These are phyloP conservation scores for Stegophylla sp. DNA, from an alignment of 2,888 invertebrate species.

Conservation along the genomic window DNA sequence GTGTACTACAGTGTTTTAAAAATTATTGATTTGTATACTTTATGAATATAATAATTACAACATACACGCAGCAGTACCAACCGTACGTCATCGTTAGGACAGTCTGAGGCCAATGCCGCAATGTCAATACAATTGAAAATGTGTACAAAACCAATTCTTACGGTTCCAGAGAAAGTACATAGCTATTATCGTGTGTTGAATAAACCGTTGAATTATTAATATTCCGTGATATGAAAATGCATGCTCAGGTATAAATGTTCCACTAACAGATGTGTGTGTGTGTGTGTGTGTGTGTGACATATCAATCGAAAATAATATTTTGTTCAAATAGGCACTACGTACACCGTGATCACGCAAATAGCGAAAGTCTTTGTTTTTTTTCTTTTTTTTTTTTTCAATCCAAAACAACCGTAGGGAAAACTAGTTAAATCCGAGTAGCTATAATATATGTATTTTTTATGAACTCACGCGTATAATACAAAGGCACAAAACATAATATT, in stretches of 20 bases:
- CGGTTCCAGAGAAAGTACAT: slow-evolving; percentile 29
- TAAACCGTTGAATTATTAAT: slow-evolving; percentile 54
- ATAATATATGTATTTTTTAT: not conserved
- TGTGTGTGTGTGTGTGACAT: slow-evolving; percentile 4
- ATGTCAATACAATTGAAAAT: slow-evolving; percentile 27
- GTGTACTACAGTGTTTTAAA: slow-evolving; percentile 8
- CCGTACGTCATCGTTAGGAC: slow-evolving; percentile 24
- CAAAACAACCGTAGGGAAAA: not conserved
- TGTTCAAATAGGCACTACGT: not conserved
- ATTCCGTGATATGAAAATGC: slow-evolving; percentile 48
- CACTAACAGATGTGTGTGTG: not conserved
- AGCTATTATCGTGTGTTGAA: not conserved
- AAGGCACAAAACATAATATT: not conserved
- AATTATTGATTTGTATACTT: slow-evolving; percentile 14
- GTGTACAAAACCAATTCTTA: slow-evolving; percentile 39
- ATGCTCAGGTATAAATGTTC: not conserved
- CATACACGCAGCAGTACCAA: not conserved
- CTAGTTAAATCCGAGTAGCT: not conserved
- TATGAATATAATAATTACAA: slow-evolving; percentile 8
- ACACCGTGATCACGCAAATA: not conserved
- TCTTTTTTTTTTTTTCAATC: not conserved
- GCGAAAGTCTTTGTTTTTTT: slow-evolving; percentile 31
- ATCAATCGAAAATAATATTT: slow-evolving; percentile 51
- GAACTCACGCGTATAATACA: not conserved
- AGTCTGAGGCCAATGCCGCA: slow-evolving; percentile 4